Conservation (phyloP, 1,140 invertebrate species). For the Tetramorium parvispinum region DNA sequence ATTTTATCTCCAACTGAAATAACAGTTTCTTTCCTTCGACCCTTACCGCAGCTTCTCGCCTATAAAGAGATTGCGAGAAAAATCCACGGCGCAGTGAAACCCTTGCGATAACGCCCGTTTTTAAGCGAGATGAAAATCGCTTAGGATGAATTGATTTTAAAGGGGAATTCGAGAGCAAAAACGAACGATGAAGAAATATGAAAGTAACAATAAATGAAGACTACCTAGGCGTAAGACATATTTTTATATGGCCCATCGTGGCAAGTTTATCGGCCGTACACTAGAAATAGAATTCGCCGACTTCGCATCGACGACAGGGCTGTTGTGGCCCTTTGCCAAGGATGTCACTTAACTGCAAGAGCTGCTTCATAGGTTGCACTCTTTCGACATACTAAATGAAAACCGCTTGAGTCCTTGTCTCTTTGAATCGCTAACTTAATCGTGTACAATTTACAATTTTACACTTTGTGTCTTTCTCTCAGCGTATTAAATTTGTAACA, state of each 20-base stretch:
- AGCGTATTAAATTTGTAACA: constrained; percentile 28
- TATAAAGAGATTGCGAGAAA: constrained; percentile 22
- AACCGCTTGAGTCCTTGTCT: constrained; percentile 58
- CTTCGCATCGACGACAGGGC: constrained; percentile 68
- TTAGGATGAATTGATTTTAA: background rate
- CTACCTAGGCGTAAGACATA: constrained; percentile 28
- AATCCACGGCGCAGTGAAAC: constrained; percentile 6
- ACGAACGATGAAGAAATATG: background rate
- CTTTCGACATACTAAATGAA: constrained; percentile 62
- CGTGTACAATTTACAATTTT: background rate
- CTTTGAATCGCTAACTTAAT: constrained; percentile 45
- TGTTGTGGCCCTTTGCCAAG: constrained; percentile 76
- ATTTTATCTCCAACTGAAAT: constrained; percentile 14
- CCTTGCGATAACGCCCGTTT: constrained; percentile 1
- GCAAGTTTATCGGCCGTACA: constrained; percentile 67
- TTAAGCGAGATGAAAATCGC: background rate
- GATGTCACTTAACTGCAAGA: constrained; percentile 74
- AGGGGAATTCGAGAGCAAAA: background rate
- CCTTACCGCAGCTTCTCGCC: background rate
- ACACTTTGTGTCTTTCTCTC: background rate
- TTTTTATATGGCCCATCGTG: constrained; percentile 62
- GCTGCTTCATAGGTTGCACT: constrained; percentile 66
- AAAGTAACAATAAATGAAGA: constrained; percentile 10
- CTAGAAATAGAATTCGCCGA: constrained; percentile 75
- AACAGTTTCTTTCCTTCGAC: background rate